These are phyloP conservation scores for Urocitellus parryii DNA, from an alignment of 2,113 vertebrate genomes.

Conservation along the genomic window DNA sequence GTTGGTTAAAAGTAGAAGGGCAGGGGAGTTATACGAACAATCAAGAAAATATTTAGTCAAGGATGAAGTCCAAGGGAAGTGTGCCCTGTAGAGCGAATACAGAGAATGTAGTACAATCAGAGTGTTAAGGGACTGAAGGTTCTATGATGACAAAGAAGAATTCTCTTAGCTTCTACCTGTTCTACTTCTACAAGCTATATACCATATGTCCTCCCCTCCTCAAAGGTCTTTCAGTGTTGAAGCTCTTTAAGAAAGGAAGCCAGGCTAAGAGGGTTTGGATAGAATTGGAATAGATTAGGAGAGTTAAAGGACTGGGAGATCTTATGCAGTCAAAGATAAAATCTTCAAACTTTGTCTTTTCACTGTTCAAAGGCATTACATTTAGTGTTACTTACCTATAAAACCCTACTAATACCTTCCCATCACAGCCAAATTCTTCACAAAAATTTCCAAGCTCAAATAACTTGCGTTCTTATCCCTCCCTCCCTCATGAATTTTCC, in stretches of 20 bases:
- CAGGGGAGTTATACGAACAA: not conserved
- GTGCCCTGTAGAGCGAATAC: not conserved
- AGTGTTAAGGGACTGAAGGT: slow-evolving; percentile 32
- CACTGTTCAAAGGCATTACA: not conserved
- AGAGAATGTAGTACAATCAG: slow-evolving; percentile 7
- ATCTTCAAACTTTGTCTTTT: not conserved
- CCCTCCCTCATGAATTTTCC: not conserved
- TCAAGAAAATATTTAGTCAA: not conserved
- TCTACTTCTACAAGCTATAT: not conserved
- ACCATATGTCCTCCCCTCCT: not conserved
- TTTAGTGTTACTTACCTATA: not conserved
- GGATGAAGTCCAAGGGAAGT: not conserved
- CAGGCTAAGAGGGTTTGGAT: not conserved
- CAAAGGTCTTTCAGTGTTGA: not conserved
- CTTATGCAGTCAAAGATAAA: not conserved
- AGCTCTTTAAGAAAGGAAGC: not conserved
- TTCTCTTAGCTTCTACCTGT: slow-evolving; percentile 51
- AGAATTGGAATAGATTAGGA: not conserved
- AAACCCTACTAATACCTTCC: not conserved
- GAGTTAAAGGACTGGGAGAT: not conserved
- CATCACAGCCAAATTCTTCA: not conserved
- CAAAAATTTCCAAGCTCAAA: not conserved
- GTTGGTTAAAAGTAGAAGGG: not conserved
- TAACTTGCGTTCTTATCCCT: not conserved
- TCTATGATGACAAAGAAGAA: slow-evolving; percentile 70